phyloP scores from a whole-genome alignment of 2,888 invertebrate genomes.

The Rotaria sp. region DNA sequence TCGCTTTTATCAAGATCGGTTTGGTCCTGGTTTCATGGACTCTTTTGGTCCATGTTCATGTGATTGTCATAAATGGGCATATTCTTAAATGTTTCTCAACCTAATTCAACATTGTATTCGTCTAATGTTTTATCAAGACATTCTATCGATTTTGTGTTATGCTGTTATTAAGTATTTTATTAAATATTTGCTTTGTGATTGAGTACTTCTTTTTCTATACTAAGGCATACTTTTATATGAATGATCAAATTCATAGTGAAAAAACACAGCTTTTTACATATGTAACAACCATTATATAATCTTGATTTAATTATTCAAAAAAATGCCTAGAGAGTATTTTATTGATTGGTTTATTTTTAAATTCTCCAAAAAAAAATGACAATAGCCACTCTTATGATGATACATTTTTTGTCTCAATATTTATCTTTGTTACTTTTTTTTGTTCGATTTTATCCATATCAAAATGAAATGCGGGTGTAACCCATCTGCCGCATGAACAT shows the following conservation, averaged over 20 bases:
- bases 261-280: too few species aligned
- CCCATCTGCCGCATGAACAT: neutral
- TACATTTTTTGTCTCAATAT: neutral
- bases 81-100: neutral
- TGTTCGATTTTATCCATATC: neutral
- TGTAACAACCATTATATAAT: too few species aligned
- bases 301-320: too few species aligned
- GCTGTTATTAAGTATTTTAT: too few species aligned
- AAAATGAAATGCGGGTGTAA: neutral
- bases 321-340: too few species aligned
- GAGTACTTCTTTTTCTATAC: neutral
- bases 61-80: neutral
- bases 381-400: too few species aligned
- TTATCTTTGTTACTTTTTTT: neutral
- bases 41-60: neutral
- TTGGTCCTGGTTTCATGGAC: neutral
- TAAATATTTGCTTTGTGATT: too few species aligned
- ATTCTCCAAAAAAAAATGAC: too few species aligned
- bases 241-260: too few species aligned
- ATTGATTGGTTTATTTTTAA: too few species aligned
- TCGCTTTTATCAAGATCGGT: neutral
- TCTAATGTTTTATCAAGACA: too few species aligned
- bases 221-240: neutral
- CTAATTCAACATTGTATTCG: neutral
- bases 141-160: too few species aligned